Base-by-base conservation (phyloP, 1,140 invertebrate species). In the Drosophila miranda region DNA sequence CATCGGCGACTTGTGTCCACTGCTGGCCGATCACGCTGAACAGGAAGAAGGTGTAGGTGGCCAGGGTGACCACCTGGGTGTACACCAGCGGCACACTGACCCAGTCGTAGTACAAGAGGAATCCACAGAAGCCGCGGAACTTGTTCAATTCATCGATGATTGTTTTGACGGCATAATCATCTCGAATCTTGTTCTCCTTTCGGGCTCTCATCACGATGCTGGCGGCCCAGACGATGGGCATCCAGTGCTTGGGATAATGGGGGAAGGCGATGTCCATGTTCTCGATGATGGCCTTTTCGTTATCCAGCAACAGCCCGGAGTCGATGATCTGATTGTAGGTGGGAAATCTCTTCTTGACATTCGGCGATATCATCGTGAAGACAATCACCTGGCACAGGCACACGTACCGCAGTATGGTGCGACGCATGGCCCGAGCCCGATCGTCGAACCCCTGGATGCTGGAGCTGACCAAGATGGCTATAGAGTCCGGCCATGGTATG, bases 141-240 rank as follows among this genome's bases (percentile, higher is more conserved):
- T 95, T 95, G 78, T 98, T 97, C 34, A 98, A 87, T 90, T 97
- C 96, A 82, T 98, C 97, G 55, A 98, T 95, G 13, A 98, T 93
- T 0, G 96, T 97, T 88, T 98, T 98, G 0, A 98, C 96, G 1
- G 97, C 96, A 86, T 97, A 97, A 91, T 99, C 98, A 79, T 98
- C 97, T 14, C 97, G 93, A 78, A 99, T 98, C 70, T 96, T 92
- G 0, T 96, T 97, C 92, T 99, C 98, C 89, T 96, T 97, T 2
- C 97, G 92, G 28, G 96, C 96, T 53, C 96, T 92, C 0, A 96
- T 97, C 34, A 98, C 95, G 52, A 98, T 96, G 89, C 95, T 96
- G 5, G 96, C 95, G 0, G 97, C 96, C 98, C 97, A 98, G n/a
- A 98, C 96, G 58, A 98, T 95, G 19, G 98, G 98, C 84, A 99